Evolutionary conservation across 2,797 vertebrate species (phyloP).

Genomic region (Hozukius guyotensis): DNA sequence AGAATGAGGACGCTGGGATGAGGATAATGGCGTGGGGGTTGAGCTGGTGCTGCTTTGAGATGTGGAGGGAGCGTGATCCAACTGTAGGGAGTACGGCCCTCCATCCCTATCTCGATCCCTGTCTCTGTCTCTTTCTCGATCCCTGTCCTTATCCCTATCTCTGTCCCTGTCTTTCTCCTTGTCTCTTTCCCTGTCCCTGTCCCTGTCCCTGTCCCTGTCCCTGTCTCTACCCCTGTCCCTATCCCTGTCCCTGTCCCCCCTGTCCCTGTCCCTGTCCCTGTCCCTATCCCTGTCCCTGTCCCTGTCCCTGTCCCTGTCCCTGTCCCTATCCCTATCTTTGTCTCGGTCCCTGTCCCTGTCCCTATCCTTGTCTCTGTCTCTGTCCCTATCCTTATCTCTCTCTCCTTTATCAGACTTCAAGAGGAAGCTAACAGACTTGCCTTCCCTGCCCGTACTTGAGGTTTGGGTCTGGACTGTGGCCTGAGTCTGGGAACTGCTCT

Average conservation of each 20-base stretch:
- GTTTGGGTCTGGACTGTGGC: constrained; percentile 81
- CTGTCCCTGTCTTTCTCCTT: constrained; percentile 19
- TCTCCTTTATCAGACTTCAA: constrained; percentile 84
- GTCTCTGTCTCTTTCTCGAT: background rate
- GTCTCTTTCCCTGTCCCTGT: constrained; percentile 9
- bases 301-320: background rate
- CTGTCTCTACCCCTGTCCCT: constrained; percentile 4
- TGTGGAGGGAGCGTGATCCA: constrained; percentile 56
- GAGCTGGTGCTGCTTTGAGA: constrained; percentile 79
- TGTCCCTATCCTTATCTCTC: constrained; percentile 75
- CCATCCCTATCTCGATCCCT: constrained; percentile 62
- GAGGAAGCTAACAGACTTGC: constrained; percentile 84
- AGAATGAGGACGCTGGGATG: constrained; percentile 78
- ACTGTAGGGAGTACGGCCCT: constrained; percentile 72
- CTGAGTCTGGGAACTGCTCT: constrained; percentile 76
- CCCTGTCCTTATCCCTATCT: constrained; percentile 4
- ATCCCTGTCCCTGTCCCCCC: background rate
- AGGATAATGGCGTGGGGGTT: constrained; percentile 79
- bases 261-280: background rate
- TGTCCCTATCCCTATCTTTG: background rate
- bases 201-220: constrained; percentile 16
- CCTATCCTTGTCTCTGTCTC: constrained; percentile 1
- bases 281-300: constrained; percentile 21
- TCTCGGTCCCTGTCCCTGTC: constrained; percentile 20
- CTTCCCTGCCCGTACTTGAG: constrained; percentile 81